Evolutionary conservation across 2,113 vertebrate genomes (phyloP).

Genomic region (Myrmecophaga tridactyla): DNA sequence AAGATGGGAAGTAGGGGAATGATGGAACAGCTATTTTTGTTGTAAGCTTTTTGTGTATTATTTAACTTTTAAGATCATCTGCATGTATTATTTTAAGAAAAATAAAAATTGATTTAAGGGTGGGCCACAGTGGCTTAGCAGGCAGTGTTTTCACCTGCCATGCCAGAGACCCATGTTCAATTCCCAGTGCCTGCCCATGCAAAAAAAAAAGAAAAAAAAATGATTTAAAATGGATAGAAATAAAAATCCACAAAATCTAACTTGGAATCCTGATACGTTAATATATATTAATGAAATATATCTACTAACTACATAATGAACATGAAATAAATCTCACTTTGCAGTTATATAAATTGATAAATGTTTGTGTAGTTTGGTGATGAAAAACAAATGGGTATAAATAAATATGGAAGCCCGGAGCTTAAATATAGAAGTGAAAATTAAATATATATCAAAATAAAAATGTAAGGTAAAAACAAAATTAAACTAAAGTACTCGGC

Average conservation of each 20-base stretch:
- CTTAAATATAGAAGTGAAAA: constrained; percentile 46
- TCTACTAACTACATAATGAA: not conserved
- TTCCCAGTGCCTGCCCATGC: too few relatives aligned
- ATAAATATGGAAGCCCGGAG: constrained; percentile 39
- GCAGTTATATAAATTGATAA: not conserved
- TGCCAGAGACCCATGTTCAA: too few relatives aligned
- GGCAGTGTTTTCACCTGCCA: too few relatives aligned
- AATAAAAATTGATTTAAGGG: constrained; percentile 48
- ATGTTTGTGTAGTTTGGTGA: constrained; percentile 29
- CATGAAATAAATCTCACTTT: constrained; percentile 42
- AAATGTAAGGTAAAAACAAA: constrained; percentile 39
- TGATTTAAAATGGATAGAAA: constrained; percentile 35
- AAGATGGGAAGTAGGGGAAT: not conserved
- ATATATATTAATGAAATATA: constrained; percentile 48
- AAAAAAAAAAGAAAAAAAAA: constrained; percentile 41
- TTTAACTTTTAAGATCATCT: constrained; percentile 41
- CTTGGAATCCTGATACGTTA: constrained; percentile 47
- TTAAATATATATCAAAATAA: constrained; percentile 52
- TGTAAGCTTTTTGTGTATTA: constrained; percentile 8
- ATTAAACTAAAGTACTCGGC: not conserved
- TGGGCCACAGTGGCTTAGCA: too few relatives aligned
- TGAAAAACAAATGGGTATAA: constrained; percentile 37
- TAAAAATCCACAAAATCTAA: not conserved
- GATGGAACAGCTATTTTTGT: not conserved
- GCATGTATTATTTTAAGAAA: constrained; percentile 9